phyloP scores from a whole-genome alignment of 2,113 vertebrate genomes.

The Dromaius novaehollandiae region DNA sequence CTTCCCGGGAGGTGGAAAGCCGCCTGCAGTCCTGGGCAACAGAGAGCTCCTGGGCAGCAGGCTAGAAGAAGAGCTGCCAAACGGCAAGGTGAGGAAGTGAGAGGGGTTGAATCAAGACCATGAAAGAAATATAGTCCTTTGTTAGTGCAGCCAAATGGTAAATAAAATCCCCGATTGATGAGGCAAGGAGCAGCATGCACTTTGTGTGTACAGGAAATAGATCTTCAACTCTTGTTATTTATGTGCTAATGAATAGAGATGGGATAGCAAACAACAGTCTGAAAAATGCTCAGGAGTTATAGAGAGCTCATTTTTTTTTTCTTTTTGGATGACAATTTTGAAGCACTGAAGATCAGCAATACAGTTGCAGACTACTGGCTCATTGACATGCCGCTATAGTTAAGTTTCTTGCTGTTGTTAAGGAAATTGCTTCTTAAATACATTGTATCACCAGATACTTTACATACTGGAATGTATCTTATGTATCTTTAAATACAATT shows the following conservation, averaged over 20 bases:
- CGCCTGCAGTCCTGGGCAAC: background rate
- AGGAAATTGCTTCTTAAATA: background rate
- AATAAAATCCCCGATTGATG: background rate
- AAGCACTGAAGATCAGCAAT: background rate
- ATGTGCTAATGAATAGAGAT: background rate
- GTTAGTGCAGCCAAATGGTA: background rate
- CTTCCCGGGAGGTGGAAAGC: background rate
- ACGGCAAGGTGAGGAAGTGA: background rate
- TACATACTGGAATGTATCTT: background rate
- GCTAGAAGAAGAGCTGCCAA: background rate
- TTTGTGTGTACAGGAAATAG: background rate
- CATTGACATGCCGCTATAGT: background rate
- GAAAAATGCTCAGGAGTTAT: background rate
- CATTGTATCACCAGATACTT: background rate
- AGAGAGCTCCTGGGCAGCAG: background rate
- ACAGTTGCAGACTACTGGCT: background rate
- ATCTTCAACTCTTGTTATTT: slow-evolving; percentile 4
- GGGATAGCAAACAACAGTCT: background rate
- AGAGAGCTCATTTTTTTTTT: background rate
- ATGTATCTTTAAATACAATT: background rate
- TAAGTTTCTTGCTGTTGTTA: background rate
- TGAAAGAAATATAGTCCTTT: background rate
- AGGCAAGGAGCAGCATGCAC: fast-evolving
- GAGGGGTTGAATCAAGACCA: background rate
- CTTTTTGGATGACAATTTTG: background rate